phyloP scores from a whole-genome alignment of 2,113 vertebrate species.

The Uria aalge region DNA sequence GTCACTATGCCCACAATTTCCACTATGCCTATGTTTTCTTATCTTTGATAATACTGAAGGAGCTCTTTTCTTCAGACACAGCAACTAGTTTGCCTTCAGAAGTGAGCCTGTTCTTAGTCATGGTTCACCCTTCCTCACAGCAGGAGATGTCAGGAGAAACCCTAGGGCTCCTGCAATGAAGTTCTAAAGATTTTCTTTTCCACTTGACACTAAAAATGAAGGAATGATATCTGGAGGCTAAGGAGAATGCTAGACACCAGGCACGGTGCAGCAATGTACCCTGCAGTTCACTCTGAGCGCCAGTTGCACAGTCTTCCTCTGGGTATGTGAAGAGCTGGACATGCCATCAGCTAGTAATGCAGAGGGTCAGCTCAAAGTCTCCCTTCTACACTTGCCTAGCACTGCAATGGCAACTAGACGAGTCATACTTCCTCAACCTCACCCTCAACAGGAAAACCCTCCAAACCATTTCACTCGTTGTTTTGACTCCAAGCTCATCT shows the following conservation, averaged over 20 bases:
- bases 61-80: background rate
- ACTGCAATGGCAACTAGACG: background rate
- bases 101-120: background rate
- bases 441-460: background rate
- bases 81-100: background rate
- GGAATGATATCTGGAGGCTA: background rate
- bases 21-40: background rate
- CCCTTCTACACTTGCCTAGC: background rate
- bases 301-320: background rate
- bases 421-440: background rate
- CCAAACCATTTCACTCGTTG: background rate
- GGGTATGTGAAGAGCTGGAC: background rate
- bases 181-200: background rate
- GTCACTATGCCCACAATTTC: background rate
- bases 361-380: background rate
- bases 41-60: background rate
- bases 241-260: background rate
- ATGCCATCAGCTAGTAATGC: background rate
- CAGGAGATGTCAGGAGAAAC: background rate
- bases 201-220: background rate
- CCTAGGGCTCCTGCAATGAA: background rate
- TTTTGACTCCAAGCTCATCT: background rate
- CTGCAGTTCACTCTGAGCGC: background rate
- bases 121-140: background rate
- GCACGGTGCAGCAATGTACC: background rate